A percentile compares a stretch with the other conserved stretches of the same genome.
Conservation (phyloP, 2,797 vertebrate genomes). For the Hybognathus amarus region DNA sequence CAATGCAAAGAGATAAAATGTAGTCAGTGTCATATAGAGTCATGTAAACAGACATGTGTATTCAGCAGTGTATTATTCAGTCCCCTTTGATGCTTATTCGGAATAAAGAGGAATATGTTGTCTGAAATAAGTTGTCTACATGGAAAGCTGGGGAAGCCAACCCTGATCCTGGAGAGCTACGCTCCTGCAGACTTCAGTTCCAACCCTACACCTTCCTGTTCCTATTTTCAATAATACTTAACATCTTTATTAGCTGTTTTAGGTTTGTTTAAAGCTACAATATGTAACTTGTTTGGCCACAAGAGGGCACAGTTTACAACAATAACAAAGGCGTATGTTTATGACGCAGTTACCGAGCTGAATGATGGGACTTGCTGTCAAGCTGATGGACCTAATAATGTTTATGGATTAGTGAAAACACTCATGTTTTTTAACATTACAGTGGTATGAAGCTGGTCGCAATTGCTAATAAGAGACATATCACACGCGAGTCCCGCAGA, state of each 20-base stretch:
- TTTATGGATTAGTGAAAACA: too few relatives aligned
- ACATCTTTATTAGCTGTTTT: not conserved
- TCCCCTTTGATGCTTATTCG: not conserved
- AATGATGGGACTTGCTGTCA: too few relatives aligned
- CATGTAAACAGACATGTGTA: not conserved
- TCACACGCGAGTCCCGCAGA: too few relatives aligned
- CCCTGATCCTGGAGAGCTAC: not conserved
- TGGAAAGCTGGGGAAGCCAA: not conserved
- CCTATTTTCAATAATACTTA: not conserved
- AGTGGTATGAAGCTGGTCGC: too few relatives aligned
- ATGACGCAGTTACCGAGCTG: too few relatives aligned
- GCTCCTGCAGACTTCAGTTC: not conserved
- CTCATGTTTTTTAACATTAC: too few relatives aligned
- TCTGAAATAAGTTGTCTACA: not conserved
- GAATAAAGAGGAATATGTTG: not conserved
- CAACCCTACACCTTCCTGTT: not conserved
- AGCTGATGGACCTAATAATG: too few relatives aligned
- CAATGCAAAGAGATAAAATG: not conserved
- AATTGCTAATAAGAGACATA: too few relatives aligned
- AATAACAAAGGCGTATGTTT: too few relatives aligned
- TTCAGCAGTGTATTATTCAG: not conserved
- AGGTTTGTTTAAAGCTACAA: not conserved
- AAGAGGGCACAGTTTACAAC: too few relatives aligned
- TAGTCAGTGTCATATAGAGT: not conserved
- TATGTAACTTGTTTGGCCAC: too few relatives aligned